Evolutionary conservation across 2,888 invertebrate genomes (phyloP).

Genomic region (Leptopterna dolabrata): DNA sequence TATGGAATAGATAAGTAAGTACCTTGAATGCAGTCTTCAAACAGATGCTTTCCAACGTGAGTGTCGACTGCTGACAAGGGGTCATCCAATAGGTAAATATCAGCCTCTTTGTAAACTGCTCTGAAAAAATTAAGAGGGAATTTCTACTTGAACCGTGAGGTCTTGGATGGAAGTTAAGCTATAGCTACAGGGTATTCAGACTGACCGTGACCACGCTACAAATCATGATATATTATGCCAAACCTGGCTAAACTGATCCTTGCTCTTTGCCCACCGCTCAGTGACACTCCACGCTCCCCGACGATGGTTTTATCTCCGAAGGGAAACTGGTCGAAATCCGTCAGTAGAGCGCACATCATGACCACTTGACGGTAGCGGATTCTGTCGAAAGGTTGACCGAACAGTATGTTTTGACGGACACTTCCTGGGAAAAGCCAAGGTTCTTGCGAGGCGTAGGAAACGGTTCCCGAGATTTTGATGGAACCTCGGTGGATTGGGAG

Average conservation of each 20-base stretch:
- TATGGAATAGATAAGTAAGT: not conserved
- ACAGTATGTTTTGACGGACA: slow-evolving; percentile 91
- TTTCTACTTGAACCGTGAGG: not conserved
- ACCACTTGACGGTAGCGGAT: slow-evolving; percentile 75
- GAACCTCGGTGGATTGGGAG: slow-evolving; percentile 76
- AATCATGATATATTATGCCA: not conserved
- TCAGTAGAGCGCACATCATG: slow-evolving; percentile 77
- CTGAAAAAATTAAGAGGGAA: slow-evolving; percentile 65
- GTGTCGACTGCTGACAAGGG: slow-evolving; percentile 72
- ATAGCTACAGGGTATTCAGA: not conserved
- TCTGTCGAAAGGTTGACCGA: slow-evolving; percentile 81
- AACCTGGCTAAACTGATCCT: slow-evolving; percentile 71
- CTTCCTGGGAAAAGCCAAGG: slow-evolving; percentile 88
- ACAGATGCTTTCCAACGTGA: slow-evolving; percentile 70
- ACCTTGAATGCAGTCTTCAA: slow-evolving; percentile 69
- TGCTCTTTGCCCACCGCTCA: slow-evolving; percentile 90
- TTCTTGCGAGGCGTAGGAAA: slow-evolving; percentile 86
- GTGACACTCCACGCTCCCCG: slow-evolving; percentile 85
- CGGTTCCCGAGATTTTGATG: slow-evolving; percentile 75
- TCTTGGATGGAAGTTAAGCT: not conserved
- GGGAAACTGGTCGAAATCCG: slow-evolving; percentile 81
- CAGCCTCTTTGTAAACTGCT: slow-evolving; percentile 70
- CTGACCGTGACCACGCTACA: not conserved
- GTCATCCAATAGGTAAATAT: slow-evolving; percentile 72
- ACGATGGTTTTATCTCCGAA: slow-evolving; percentile 86